Conservation (phyloP, 2,888 invertebrate species). For the Euzophera pinguis region DNA sequence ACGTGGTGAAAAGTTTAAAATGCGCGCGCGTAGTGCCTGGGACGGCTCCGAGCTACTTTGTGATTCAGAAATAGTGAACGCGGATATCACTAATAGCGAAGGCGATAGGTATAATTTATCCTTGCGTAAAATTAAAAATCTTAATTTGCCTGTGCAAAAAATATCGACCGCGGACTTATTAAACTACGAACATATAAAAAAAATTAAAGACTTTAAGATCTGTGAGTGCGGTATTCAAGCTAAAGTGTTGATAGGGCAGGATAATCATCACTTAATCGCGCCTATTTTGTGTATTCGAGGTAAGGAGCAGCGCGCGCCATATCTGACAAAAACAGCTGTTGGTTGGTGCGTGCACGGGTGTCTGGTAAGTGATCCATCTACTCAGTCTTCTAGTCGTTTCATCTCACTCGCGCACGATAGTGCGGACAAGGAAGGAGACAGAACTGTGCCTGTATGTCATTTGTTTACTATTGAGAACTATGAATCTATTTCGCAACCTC, state of each 20-base stretch:
- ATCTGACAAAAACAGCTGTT: background rate
- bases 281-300: background rate
- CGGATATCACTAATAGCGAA: slow-evolving; percentile 6
- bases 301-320: background rate
- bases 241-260: background rate
- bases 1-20: slow-evolving; percentile 10
- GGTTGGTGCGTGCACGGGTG: background rate
- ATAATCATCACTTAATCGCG: background rate
- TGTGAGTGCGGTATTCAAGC: background rate
- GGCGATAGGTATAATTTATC: background rate
- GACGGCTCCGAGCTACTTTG: slow-evolving; percentile 7
- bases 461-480: background rate
- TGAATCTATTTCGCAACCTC: background rate
- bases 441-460: background rate
- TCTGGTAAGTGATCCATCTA: background rate
- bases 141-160: slow-evolving; percentile 3
- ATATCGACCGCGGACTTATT: background rate
- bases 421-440: background rate
- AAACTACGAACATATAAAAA: background rate
- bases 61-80: slow-evolving; percentile 3
- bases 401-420: background rate
- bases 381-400: background rate
- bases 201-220: background rate
- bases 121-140: slow-evolving; percentile 1
- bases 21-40: slow-evolving; percentile 15